phyloP scores from a whole-genome alignment of 2,888 invertebrate genomes.

The Cryptus viduatorius region DNA sequence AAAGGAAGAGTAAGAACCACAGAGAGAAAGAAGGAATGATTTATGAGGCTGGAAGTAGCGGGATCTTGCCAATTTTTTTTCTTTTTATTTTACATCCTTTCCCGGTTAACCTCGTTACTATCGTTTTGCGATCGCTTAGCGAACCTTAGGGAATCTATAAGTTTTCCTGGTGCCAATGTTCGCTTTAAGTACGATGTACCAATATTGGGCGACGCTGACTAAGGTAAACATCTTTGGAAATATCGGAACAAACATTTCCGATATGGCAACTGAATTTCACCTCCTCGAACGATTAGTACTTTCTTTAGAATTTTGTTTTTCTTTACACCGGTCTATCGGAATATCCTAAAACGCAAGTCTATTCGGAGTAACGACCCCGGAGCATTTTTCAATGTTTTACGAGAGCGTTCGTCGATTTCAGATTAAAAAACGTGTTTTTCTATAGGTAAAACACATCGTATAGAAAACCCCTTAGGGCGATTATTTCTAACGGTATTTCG shows the following conservation, averaged over 20 bases:
- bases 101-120: conserved; percentile 52
- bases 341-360: neutral
- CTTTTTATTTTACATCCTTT: conserved; percentile 17
- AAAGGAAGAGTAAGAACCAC: conserved; percentile 18
- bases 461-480: too few relatives aligned
- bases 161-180: neutral
- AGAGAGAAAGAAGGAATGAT: conserved; percentile 65
- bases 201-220: neutral
- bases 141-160: conserved; percentile 39
- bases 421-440: too few relatives aligned
- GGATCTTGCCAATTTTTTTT: conserved; percentile 68
- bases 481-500: too few relatives aligned
- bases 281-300: neutral
- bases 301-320: neutral
- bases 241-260: neutral
- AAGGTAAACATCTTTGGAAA: neutral
- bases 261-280: neutral
- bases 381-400: neutral
- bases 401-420: too few relatives aligned
- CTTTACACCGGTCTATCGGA: neutral
- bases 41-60: conserved; percentile 69
- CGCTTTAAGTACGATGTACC: conserved; percentile 26
- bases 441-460: too few relatives aligned
- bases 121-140: conserved; percentile 53
- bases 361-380: neutral